Evolutionary conservation across 2,888 invertebrate genomes (phyloP).

Genomic region (Calliopum simillimum): DNA sequence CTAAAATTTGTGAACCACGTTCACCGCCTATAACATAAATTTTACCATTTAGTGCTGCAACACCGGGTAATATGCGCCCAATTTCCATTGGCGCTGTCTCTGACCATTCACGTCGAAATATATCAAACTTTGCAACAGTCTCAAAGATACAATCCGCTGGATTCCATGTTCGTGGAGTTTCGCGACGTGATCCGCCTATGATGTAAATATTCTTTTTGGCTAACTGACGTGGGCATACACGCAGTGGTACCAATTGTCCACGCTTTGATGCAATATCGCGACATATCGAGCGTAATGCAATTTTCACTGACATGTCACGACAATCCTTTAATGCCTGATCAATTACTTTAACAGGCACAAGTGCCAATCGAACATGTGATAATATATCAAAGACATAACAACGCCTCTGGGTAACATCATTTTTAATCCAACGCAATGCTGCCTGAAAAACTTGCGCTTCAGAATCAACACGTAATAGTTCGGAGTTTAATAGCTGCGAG

Average conservation of each 20-base stretch:
- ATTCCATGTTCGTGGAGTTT: constrained; percentile 79
- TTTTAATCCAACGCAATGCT: constrained; percentile 88
- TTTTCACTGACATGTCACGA: constrained; percentile 82
- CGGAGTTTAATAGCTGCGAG: constrained; percentile 83
- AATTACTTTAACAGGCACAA: constrained; percentile 83
- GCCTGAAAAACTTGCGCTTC: constrained; percentile 91
- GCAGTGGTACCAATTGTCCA: constrained; percentile 81
- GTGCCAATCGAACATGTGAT: constrained; percentile 82
- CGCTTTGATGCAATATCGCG: constrained; percentile 81
- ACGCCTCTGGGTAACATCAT: constrained; percentile 81
- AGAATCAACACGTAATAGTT: constrained; percentile 87
- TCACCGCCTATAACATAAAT: constrained; percentile 94
- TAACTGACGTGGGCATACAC: constrained; percentile 83
- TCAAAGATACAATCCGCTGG: constrained; percentile 86
- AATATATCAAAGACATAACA: constrained; percentile 89
- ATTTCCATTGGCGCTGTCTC: constrained; percentile 84
- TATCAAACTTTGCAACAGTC: constrained; percentile 85
- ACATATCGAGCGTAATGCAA: constrained; percentile 82
- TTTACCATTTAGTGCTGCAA: constrained; percentile 83
- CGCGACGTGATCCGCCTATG: constrained; percentile 89
- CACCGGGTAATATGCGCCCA: constrained; percentile 88
- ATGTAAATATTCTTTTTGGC: constrained; percentile 90
- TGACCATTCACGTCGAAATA: constrained; percentile 77
- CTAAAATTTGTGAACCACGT: constrained; percentile 87
- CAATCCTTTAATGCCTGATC: constrained; percentile 83